These are phyloP conservation scores for Diploptera punctata DNA, from an alignment of 2,888 invertebrate genomes.

Conservation along the genomic window DNA sequence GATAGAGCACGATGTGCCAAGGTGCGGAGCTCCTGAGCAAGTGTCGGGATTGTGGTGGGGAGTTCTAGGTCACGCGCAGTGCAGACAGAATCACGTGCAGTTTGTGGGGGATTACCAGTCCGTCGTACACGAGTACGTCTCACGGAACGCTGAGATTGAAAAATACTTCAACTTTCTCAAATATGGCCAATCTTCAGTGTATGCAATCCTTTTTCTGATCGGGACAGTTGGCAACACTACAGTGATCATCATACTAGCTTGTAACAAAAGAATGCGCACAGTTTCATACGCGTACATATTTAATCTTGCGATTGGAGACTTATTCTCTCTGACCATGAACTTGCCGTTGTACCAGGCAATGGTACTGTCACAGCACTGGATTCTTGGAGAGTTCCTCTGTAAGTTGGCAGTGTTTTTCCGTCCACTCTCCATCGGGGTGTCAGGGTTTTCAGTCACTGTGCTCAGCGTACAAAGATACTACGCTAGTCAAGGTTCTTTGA, in stretches of 20 bases:
- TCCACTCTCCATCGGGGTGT: background rate
- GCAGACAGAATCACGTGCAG: background rate
- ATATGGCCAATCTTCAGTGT: background rate
- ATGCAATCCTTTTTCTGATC: conserved; percentile 1
- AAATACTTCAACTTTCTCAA: background rate
- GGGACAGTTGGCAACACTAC: background rate
- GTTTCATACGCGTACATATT: conserved; percentile 12
- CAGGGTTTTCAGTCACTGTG: background rate
- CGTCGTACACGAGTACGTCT: background rate
- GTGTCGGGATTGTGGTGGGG: conserved; percentile 16
- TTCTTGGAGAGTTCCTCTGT: conserved; percentile 17
- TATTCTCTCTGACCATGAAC: background rate
- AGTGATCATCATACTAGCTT: background rate
- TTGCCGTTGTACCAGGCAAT: conserved; percentile 5
- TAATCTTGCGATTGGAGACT: conserved; percentile 8
- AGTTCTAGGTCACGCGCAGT: background rate
- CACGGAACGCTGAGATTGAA: background rate
- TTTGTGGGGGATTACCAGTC: background rate
- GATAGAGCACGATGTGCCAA: conserved; percentile 8
- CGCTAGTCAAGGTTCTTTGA: background rate
- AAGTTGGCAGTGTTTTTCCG: conserved; percentile 23
- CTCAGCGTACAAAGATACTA: conserved; percentile 20
- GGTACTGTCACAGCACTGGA: background rate
- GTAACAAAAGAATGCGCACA: background rate
- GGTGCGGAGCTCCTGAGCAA: conserved; percentile 6